These are phyloP conservation scores for Meta bourneti DNA, from an alignment of 2,888 invertebrate species.

Conservation along the genomic window DNA sequence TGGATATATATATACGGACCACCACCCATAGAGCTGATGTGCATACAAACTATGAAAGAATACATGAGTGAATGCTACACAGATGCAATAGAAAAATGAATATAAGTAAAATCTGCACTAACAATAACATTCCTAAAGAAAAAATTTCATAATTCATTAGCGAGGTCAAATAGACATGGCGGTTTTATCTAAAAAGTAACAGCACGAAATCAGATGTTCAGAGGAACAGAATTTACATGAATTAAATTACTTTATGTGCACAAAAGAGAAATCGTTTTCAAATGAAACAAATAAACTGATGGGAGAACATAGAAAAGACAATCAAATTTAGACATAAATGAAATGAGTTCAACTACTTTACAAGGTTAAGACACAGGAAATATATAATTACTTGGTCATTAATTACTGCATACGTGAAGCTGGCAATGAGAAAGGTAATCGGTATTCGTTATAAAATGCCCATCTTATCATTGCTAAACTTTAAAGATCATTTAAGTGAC, in stretches of 20 bases:
- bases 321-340: neutral
- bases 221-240: neutral
- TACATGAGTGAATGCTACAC: no score
- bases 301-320: neutral
- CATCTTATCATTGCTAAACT: neutral
- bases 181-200: constrained; percentile 22
- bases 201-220: neutral
- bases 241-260: neutral
- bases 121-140: neutral
- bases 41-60: no score
- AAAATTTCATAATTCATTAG: constrained; percentile 29
- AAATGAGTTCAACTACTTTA: constrained; percentile 26
- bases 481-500: neutral
- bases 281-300: neutral
- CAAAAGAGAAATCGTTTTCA: neutral
- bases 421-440: neutral
- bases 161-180: constrained; percentile 68
- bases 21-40: neutral
- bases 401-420: constrained; percentile 13
- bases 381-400: constrained; percentile 36
- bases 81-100: no score
- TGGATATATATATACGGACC: neutral
- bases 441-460: neutral
- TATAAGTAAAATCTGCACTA: neutral
- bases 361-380: constrained; percentile 51